These are phyloP conservation scores for Drosophila quadrilineata DNA, from an alignment of 1,140 invertebrate genomes.

Conservation along the genomic window DNA sequence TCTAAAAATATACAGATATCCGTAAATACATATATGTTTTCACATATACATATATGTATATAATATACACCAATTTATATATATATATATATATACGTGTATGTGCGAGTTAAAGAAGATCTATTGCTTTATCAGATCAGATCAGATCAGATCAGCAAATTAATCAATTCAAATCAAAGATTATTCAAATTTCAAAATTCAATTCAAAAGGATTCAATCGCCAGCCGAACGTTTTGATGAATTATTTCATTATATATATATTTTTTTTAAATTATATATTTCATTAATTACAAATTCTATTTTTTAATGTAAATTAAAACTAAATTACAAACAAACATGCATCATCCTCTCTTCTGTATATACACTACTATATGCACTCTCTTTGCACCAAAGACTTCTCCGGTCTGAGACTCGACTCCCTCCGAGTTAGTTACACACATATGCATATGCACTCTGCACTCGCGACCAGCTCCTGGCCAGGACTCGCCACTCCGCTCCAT, in stretches of 20 bases:
- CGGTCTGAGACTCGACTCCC: too few relatives aligned
- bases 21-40: conserved; percentile 20
- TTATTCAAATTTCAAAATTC: too few relatives aligned
- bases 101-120: conserved; percentile 20
- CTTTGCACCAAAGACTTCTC: too few relatives aligned
- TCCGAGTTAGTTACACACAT: too few relatives aligned
- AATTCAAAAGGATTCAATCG: conserved; percentile 57
- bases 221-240: conserved; percentile 62
- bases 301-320: conserved; percentile 78
- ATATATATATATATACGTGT: conserved; percentile 21
- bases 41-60: conserved; percentile 15
- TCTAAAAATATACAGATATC: conserved; percentile 33
- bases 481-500: too few relatives aligned
- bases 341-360: too few relatives aligned
- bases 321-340: conserved; percentile 68
- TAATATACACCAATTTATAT: conserved; percentile 11
- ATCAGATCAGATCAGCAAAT: conserved; percentile 51
- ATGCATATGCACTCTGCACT: too few relatives aligned
- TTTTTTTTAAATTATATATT: too few relatives aligned
- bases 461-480: too few relatives aligned
- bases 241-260: conserved; percentile 59
- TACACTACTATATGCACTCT: too few relatives aligned
- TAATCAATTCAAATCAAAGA: conserved; percentile 68
- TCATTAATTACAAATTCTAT: conserved; percentile 77
- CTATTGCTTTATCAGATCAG: conserved; percentile 41